Conservation (phyloP, 2,888 invertebrate species). For the Scaptomyza cyrtandrae region DNA sequence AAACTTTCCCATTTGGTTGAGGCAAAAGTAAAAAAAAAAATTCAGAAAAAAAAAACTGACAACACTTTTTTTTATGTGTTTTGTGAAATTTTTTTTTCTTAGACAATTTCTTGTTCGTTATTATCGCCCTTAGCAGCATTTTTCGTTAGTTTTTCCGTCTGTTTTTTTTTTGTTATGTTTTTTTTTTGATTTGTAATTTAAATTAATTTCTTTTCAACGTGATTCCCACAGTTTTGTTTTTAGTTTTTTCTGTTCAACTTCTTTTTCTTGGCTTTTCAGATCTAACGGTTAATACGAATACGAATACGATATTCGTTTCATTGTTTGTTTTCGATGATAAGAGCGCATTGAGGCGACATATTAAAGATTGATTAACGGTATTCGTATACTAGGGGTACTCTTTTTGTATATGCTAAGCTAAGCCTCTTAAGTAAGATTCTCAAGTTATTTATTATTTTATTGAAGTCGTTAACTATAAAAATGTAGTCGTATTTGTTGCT, state of each 20-base stretch:
- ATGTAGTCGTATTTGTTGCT: slow-evolving; percentile 1
- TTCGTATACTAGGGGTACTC: slow-evolving; percentile 8
- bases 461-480: slow-evolving; percentile 47
- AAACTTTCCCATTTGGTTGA: slow-evolving; percentile 61
- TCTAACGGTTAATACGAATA: slow-evolving; percentile 36
- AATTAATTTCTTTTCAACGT: slow-evolving; percentile 45
- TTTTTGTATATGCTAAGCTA: not conserved
- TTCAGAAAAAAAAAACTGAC: slow-evolving; percentile 1
- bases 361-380: slow-evolving; percentile 1
- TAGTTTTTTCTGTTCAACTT: not conserved
- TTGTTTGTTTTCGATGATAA: slow-evolving; percentile 6
- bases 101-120: slow-evolving; percentile 39
- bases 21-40: not conserved
- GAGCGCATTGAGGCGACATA: slow-evolving; percentile 9
- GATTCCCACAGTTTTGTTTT: slow-evolving; percentile 30
- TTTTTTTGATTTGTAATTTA: slow-evolving; percentile 51
- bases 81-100: slow-evolving; percentile 58
- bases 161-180: not conserved
- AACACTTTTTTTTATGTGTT: slow-evolving; percentile 13
- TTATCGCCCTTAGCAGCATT: slow-evolving; percentile 20
- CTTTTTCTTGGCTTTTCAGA: slow-evolving; percentile 2
- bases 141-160: slow-evolving; percentile 33
- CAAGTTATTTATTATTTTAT: slow-evolving; percentile 3
- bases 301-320: not conserved
- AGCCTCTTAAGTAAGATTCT: not conserved